Evolutionary conservation across 1,140 invertebrate genomes (phyloP).

Genomic region (Gryon sp.): DNA sequence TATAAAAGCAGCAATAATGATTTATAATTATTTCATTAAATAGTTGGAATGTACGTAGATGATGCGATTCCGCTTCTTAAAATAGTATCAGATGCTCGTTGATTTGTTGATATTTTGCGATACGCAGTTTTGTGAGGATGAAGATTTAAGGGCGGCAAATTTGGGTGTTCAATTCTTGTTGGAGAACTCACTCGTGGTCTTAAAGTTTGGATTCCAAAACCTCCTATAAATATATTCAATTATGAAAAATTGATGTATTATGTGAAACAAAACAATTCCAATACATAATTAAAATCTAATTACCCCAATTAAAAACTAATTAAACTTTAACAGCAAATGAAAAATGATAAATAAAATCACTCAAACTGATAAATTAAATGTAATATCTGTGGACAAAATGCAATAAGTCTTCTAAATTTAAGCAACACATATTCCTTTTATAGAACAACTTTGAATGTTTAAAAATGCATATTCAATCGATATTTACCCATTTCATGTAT

Average conservation of each 20-base stretch:
- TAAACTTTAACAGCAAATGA: conserved; percentile 8
- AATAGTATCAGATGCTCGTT: conserved; percentile 82
- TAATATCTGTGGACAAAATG: too few relatives aligned
- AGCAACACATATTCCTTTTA: too few relatives aligned
- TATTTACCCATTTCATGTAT: conserved; percentile 72
- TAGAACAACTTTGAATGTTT: too few relatives aligned
- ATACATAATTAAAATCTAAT: too few relatives aligned
- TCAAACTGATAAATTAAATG: too few relatives aligned
- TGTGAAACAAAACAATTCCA: too few relatives aligned
- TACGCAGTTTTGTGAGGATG: conserved; percentile 81
- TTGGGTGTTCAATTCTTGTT: conserved; percentile 88
- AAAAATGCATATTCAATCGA: too few relatives aligned
- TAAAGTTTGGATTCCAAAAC: conserved; percentile 68
- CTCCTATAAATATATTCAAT: conserved; percentile 51
- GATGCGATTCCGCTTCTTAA: conserved; percentile 71
- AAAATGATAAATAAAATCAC: conserved; percentile 3
- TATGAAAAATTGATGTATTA: background rate
- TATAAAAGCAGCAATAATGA: conserved; percentile 40
- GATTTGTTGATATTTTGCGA: conserved; percentile 81
- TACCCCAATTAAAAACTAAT: too few relatives aligned
- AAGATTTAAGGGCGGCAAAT: conserved; percentile 87
- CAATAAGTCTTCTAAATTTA: too few relatives aligned
- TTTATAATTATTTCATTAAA: conserved; percentile 63
- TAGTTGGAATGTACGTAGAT: conserved; percentile 74
- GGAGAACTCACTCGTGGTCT: conserved; percentile 86